These are phyloP conservation scores for Todus mexicanus DNA, from an alignment of 2,797 vertebrate genomes.

Conservation along the genomic window DNA sequence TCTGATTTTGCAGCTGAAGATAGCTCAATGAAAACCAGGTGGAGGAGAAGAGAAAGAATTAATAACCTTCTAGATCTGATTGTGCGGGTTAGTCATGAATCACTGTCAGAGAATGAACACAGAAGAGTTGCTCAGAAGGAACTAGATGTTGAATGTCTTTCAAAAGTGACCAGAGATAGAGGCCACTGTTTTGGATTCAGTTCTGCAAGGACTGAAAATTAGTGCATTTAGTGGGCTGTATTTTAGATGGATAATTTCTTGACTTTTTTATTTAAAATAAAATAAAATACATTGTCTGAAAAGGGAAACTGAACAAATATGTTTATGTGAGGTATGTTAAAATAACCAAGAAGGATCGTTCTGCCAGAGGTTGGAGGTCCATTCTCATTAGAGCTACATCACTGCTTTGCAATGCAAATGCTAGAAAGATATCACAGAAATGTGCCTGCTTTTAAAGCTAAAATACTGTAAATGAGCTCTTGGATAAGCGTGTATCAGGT, in stretches of 20 bases:
- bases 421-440: neutral
- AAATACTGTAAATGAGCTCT: neutral
- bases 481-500: neutral
- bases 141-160: neutral
- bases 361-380: neutral
- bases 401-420: neutral
- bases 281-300: neutral
- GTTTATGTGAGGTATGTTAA: neutral
- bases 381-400: neutral
- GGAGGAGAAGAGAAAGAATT: conserved; percentile 3
- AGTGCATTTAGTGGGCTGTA: neutral
- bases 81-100: conserved; percentile 24
- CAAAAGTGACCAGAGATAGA: neutral
- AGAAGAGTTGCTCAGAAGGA: neutral
- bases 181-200: neutral
- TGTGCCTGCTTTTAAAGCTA: neutral
- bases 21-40: neutral
- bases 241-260: neutral
- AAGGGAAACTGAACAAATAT: neutral
- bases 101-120: neutral
- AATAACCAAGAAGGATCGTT: neutral
- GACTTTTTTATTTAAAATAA: neutral
- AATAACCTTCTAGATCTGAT: conserved; percentile 29
- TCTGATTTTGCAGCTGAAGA: neutral
- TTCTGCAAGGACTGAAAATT: neutral